A percentile compares a stretch with the other conserved stretches of the same genome.
These are phyloP conservation scores for Plotosus lineatus DNA, from an alignment of 2,113 vertebrate genomes.

Conservation along the genomic window DNA sequence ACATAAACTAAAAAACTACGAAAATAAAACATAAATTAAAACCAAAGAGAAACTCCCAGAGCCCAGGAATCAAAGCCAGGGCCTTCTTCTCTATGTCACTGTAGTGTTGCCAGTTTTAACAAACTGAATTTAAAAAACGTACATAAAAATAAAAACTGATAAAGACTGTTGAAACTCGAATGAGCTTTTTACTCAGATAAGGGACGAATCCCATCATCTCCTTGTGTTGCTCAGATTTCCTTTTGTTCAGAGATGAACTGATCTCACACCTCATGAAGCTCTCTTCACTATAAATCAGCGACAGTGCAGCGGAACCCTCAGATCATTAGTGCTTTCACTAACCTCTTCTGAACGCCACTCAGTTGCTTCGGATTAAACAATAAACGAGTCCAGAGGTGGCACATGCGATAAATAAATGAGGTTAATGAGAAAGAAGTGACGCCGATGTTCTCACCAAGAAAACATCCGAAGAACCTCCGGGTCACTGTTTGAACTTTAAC, in stretches of 20 bases:
- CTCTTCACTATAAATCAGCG: background rate
- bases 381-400: conserved; percentile 1
- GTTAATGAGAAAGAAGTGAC: conserved; percentile 15
- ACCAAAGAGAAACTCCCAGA: no score
- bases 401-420: conserved; percentile 13
- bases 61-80: no score
- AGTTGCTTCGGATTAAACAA: background rate
- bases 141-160: no score
- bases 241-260: background rate
- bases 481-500: conserved; percentile 33
- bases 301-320: background rate
- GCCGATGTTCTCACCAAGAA: background rate
- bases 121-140: no score
- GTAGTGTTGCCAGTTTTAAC: no score
- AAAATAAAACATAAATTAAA: no score
- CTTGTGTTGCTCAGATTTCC: background rate
- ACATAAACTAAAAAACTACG: no score
- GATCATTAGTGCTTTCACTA: background rate
- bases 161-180: no score
- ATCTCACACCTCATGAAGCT: background rate
- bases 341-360: background rate
- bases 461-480: conserved; percentile 22
- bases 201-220: background rate
- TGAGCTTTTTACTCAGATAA: background rate
- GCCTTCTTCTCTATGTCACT: no score